Evolutionary conservation across 92 coral and sea anemone species (phyloP), one percentile per base, ranked within the genome.

Genomic region (Actinernus sp.): DNA sequence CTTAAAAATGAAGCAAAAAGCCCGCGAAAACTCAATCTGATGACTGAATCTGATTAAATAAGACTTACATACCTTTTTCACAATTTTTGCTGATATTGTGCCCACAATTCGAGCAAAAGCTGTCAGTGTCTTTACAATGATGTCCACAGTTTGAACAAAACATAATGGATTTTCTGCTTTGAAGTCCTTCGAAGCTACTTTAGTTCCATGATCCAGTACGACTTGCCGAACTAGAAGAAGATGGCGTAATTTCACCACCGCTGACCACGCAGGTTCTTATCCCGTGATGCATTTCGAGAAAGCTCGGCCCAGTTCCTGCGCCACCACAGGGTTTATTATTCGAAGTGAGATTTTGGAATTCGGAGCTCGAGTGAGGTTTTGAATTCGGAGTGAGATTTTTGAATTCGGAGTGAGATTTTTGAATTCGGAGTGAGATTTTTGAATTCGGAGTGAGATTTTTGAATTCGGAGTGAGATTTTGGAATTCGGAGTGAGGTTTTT

Each of bases 291-390:
- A 64, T 64, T 61, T 56, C 60, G 28, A 72, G 59, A 71, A 40
- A 71, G 61, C 79, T 72, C 79, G 79, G 39, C 50, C 79, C 69
- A 72, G 58, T 72, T 61, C 62, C 79, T 72, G 38, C 36, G 58
- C 12, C n/a, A n/a, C n/a, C n/a, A n/a, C n/a, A n/a, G n/a, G n/a
- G n/a, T n/a, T n/a, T n/a, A n/a, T n/a, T n/a, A n/a, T n/a, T n/a
- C n/a, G n/a, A 39, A 27, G 63, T 29, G 63, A 27, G 65, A 12
- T 38, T 52, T 39, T 54, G 29, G 75, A 55, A 69, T 44, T 44
- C n/a, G 50, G 21, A 44, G n/a, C 21, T 24, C 20, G n/a, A 44
- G 50, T 44, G 50, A 44, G 50, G 50, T 44, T 44, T 44, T 3
- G n/a, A 3, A 44, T 69, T 69, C 65, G 46, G 76, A 26, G 72